phyloP scores from a whole-genome alignment of 1,140 invertebrate genomes.

The Drosophila oshimai region DNA sequence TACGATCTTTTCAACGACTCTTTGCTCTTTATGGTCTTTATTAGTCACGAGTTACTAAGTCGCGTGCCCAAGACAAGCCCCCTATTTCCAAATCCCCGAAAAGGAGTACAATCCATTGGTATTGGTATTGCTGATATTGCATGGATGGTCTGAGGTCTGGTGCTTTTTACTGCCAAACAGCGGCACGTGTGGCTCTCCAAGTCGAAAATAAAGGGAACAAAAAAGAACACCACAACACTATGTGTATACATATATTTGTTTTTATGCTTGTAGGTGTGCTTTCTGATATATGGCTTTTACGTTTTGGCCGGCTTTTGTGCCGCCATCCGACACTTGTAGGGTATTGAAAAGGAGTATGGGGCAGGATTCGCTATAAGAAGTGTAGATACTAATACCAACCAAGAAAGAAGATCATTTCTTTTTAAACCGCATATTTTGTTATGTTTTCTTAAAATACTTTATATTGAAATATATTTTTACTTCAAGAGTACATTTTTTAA shows the following conservation, averaged over 20 bases:
- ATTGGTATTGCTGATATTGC: neutral
- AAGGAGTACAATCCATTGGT: neutral
- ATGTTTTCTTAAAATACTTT: too few relatives aligned
- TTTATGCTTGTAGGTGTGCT: neutral
- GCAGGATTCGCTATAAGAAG: neutral
- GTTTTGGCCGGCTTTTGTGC: constrained; percentile 8
- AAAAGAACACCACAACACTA: constrained; percentile 1
- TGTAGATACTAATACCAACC: too few relatives aligned
- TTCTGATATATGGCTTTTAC: constrained; percentile 29
- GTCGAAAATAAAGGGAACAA: neutral
- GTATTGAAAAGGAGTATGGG: neutral
- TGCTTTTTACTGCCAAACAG: neutral
- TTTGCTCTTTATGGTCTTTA: constrained; percentile 15
- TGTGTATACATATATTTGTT: neutral
- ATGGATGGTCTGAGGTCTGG: too few relatives aligned
- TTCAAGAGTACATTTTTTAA: too few relatives aligned
- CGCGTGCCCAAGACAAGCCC: constrained; percentile 29
- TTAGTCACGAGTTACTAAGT: constrained; percentile 5
- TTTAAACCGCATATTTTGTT: too few relatives aligned
- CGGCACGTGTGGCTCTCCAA: constrained; percentile 45
- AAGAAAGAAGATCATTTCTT: too few relatives aligned
- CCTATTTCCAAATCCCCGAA: neutral
- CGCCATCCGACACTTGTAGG: neutral
- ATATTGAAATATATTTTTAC: too few relatives aligned
- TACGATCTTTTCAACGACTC: constrained; percentile 43